These are phyloP conservation scores for Anodontia alba DNA, from an alignment of 2,888 invertebrate species.

Conservation along the genomic window DNA sequence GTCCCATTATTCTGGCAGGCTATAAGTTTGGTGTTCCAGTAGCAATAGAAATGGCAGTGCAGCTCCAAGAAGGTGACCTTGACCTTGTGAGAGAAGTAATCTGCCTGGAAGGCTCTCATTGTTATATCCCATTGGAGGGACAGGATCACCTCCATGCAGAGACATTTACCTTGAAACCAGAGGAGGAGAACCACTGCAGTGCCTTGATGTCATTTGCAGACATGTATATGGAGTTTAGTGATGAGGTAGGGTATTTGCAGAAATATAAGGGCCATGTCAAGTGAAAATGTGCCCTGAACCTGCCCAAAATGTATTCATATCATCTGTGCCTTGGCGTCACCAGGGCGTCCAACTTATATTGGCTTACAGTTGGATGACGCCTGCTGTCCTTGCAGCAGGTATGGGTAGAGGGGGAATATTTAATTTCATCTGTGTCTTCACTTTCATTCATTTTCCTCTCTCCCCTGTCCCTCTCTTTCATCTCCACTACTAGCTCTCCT, in stretches of 20 bases:
- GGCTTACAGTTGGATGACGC: too few species aligned
- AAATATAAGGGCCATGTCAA: too few species aligned
- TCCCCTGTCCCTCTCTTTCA: too few species aligned
- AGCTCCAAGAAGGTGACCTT: conserved; percentile 86
- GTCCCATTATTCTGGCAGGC: conserved; percentile 95
- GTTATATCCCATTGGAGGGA: conserved; percentile 81
- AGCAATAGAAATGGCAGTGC: conserved; percentile 97
- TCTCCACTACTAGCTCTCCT: too few species aligned
- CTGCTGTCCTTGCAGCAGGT: too few species aligned
- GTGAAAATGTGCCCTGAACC: too few species aligned
- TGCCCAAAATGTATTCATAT: too few species aligned
- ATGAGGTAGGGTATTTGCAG: conserved; percentile 39
- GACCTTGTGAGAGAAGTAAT: conserved; percentile 87
- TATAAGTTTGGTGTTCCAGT: conserved; percentile 98
- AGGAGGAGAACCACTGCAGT: conserved; percentile 19
- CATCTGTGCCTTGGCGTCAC: too few species aligned
- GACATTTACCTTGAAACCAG: not conserved
- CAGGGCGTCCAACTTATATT: too few species aligned
- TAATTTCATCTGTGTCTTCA: too few species aligned
- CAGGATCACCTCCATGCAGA: conserved; percentile 7
- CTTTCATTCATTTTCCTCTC: too few species aligned
- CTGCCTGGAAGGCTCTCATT: conserved; percentile 92
- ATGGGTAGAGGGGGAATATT: too few species aligned
- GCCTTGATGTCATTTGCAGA: conserved; percentile 35
- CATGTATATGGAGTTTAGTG: conserved; percentile 15